phyloP scores from a whole-genome alignment of 2,888 invertebrate species.

The Drosophila ezoana region DNA sequence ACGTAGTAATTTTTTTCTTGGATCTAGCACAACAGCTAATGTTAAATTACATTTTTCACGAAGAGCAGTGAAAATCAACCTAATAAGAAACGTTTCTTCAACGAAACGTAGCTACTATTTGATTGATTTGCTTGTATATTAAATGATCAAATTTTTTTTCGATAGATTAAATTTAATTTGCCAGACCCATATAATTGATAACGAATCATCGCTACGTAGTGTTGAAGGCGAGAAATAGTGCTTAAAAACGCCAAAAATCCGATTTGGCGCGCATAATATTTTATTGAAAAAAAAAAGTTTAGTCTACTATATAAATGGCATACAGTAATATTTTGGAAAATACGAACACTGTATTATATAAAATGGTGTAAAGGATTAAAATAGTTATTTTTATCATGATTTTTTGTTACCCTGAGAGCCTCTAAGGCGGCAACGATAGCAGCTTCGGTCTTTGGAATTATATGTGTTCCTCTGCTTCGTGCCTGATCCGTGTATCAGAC shows the following conservation, averaged over 20 bases:
- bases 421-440: slow-evolving; percentile 47
- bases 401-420: not conserved
- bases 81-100: too few species aligned
- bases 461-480: not conserved
- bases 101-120: too few species aligned
- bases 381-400: not conserved
- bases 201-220: not conserved
- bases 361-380: too few species aligned
- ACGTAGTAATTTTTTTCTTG: not conserved
- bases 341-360: not conserved
- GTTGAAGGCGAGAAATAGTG: not conserved
- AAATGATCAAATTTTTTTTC: too few species aligned
- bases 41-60: too few species aligned
- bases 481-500: slow-evolving; percentile 18
- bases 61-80: too few species aligned
- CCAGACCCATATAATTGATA: too few species aligned
- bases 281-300: not conserved
- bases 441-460: slow-evolving; percentile 7
- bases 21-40: not conserved
- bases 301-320: too few species aligned
- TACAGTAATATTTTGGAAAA: not conserved
- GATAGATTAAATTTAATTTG: too few species aligned
- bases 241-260: not conserved
- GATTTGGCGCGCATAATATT: not conserved
- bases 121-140: too few species aligned